Conservation (phyloP, 2,888 invertebrate species). For the Cylloceria caligata region DNA sequence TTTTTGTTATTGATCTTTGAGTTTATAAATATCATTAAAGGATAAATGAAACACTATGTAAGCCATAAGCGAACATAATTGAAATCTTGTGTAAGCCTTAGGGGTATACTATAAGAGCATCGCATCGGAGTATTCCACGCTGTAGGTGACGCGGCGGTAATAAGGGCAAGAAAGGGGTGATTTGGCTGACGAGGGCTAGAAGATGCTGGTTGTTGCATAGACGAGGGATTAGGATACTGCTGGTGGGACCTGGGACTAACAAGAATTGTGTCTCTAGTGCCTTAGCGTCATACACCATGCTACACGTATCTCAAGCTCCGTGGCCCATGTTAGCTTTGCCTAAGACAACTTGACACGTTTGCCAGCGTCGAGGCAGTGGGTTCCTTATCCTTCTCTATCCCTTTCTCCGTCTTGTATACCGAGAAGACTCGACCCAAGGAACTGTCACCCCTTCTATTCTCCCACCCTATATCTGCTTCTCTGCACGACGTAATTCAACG, state of each 20-base stretch:
- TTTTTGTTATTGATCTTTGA: too few relatives aligned
- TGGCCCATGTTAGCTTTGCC: conserved; percentile 75
- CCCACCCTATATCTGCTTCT: background rate
- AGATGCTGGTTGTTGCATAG: conserved; percentile 51
- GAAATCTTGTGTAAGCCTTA: conserved; percentile 22
- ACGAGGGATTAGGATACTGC: conserved; percentile 50
- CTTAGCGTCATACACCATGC: conserved; percentile 54
- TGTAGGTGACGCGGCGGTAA: conserved; percentile 15
- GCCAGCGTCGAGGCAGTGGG: conserved; percentile 65
- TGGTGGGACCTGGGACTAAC: conserved; percentile 73
- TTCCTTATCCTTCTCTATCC: conserved; percentile 34
- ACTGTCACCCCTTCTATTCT: conserved; percentile 69
- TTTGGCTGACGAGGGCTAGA: conserved; percentile 48
- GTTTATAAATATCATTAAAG: background rate
- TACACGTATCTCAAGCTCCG: conserved; percentile 45
- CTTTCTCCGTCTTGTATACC: conserved; percentile 55
- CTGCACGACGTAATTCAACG: conserved; percentile 25
- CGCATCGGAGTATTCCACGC: conserved; percentile 35
- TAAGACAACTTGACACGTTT: conserved; percentile 81
- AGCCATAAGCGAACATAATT: conserved; percentile 14
- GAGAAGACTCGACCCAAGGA: conserved; percentile 62
- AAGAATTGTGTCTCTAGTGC: conserved; percentile 76
- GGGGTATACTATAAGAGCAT: conserved; percentile 5
- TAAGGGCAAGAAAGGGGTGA: conserved; percentile 38
- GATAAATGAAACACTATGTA: background rate